Evolutionary conservation across 2,113 vertebrate genomes (phyloP), one percentile per base, ranked within the genome.

Genomic region (human): DNA sequence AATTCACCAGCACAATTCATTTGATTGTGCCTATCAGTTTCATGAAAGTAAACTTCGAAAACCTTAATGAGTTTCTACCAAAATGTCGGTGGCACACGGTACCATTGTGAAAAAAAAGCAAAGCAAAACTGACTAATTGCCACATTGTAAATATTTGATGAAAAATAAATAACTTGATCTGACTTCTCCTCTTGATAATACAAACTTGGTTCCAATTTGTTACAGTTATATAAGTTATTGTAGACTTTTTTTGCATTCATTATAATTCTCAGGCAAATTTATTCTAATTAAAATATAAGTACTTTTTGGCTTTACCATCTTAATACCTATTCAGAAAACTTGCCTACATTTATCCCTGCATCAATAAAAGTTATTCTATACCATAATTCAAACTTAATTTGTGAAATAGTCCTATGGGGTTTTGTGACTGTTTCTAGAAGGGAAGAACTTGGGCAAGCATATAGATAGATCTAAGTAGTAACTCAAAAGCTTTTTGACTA

Each of bases 401-500:
- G n/a, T 89, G 48, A 82, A 91, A 80, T 79, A 72, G 25, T 79
- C n/a, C 43, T 57, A 6, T 68, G 14, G 27, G 43, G 0, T 89
- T 89, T 88, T 48, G 3, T 72, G 23, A 93, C 20, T 94, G 22
- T 91, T 97, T 66, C 66, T 75, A 45, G 40, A 93, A 85, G 48
- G 25, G 43, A 95, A 93, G 40, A 94, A 84, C 20, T 86, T 95
- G 35, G 25, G 27, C 59, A 94, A 78, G 11, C 17, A 43, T 61
- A 81, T 61, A 97, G 78, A 61, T 96, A 86, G 81, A 89, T 90
- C 78, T 96, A 92, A 95, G 59, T 81, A 48, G 59, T 64, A 57
- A 85, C 76, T 72, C 76, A 90, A 92, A 93, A 68, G 23, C 40
- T 88, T 95, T 87, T 87, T 88, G 30, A 93, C 57, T 52, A 80